phyloP scores from a whole-genome alignment of 1,140 invertebrate genomes.

The Drosophila aff. region DNA sequence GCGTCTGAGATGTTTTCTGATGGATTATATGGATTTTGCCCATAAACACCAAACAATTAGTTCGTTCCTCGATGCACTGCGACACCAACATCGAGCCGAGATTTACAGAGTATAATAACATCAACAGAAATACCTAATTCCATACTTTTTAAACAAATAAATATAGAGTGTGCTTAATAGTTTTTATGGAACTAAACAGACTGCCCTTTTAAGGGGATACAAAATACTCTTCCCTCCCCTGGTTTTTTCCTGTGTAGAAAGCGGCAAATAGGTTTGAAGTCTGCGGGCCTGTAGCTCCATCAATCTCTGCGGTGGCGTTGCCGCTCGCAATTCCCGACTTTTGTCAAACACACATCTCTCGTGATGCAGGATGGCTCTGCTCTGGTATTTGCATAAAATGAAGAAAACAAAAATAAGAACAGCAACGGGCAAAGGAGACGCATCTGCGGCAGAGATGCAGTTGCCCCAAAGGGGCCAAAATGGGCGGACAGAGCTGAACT shows the following conservation, averaged over 20 bases:
- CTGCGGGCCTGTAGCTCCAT: slow-evolving; percentile 34
- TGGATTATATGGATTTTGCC: slow-evolving; percentile 84
- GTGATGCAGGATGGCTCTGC: slow-evolving; percentile 1
- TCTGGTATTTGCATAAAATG: slow-evolving; percentile 73
- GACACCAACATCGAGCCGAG: neutral
- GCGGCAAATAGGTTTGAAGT: slow-evolving; percentile 79
- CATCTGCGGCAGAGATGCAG: slow-evolving; percentile 29
- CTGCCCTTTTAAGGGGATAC: no score
- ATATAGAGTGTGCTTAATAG: no score
- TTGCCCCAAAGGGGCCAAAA: slow-evolving; percentile 81
- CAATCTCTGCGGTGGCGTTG: slow-evolving; percentile 78
- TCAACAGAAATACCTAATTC: neutral
- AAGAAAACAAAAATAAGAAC: neutral
- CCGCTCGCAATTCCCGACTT: slow-evolving; percentile 47
- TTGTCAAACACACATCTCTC: slow-evolving; percentile 68
- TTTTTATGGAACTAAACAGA: no score
- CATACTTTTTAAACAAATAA: no score
- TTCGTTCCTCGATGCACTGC: neutral
- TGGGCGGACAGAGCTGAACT: slow-evolving; percentile 82
- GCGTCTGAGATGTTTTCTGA: slow-evolving; percentile 81
- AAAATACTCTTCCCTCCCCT: neutral
- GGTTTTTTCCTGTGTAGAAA: slow-evolving; percentile 9
- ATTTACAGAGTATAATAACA: neutral
- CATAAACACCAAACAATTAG: slow-evolving; percentile 67
- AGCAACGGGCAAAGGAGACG: slow-evolving; percentile 1